Evolutionary conservation across 2,797 vertebrate genomes (phyloP), one percentile per base, ranked within the genome.

Genomic region (Centroberyx gerrardi): DNA sequence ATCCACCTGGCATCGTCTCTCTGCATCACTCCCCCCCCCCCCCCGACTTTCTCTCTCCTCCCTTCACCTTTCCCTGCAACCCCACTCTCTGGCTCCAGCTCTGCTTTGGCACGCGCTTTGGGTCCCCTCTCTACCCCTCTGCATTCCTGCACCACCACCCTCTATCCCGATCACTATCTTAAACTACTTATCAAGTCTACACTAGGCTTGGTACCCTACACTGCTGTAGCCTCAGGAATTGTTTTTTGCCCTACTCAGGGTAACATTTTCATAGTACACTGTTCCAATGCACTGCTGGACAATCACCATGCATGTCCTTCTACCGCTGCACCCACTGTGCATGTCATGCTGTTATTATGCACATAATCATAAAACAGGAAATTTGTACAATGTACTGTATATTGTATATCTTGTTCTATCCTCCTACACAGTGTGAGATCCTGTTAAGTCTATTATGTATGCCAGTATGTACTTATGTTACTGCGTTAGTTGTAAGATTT

Each of bases 131-230:
- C 55, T 68, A 22, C 69, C 36, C 29, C 69, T 62, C 76, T 82
- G 65, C 70, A 74, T 81, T 77, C 61, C 60, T 76, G 72, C 80
- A 70, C 63, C 76, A 73, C 78, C 72, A 73, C 71, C 12, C 33
- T 71, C 55, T 72, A 17, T 75, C 54, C 69, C 75, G 46, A 58
- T 86, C 78, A 52, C 69, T 72, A 60, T 82, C 70, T 81, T 80
- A 49, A 77, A 84, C 66, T 61, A 62, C 78, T 82, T 79, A 56
- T 81, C 59, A 70, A 84, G 62, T 70, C 55, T 64, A 61, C 66
- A 66, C n/a, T 66, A 27, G 40, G 46, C 81, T 80, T 72, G 78
- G 68, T 73, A 63, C 33, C 63, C 74, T 49, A 48, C 70, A 36
- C 33, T 67, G 55, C 85, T 73, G 78, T 76, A 80, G 73, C 52